A percentile compares a stretch with the other conserved stretches of the same genome.
phyloP scores from a whole-genome alignment of 2,888 invertebrate species.

The Brenthis ino region DNA sequence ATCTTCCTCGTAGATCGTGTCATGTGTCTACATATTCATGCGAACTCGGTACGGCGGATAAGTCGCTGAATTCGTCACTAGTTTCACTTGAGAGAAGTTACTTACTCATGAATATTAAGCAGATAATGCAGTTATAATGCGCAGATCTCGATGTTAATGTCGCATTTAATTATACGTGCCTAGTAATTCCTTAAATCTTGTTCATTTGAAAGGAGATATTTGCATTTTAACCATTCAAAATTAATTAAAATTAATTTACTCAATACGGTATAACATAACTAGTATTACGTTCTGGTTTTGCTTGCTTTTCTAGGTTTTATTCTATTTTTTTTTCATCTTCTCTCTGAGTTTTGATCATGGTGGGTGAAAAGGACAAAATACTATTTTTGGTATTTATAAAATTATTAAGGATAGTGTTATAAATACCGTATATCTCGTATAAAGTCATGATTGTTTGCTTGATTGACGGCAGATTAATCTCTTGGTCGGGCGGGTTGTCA shows the following conservation, averaged over 20 bases:
- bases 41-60: conserved; percentile 58
- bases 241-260: too few species aligned
- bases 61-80: conserved; percentile 68
- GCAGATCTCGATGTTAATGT: conserved; percentile 58
- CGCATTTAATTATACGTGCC: conserved; percentile 58
- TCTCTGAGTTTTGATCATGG: too few species aligned
- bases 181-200: conserved; percentile 49
- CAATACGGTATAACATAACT: too few species aligned
- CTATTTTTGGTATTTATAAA: too few species aligned
- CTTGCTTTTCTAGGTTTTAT: too few species aligned
- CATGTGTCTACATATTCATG: conserved; percentile 69
- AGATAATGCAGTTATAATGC: conserved; percentile 76
- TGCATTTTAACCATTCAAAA: not conserved
- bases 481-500: conserved; percentile 26
- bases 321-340: too few species aligned
- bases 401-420: too few species aligned
- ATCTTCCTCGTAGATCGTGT: conserved; percentile 46
- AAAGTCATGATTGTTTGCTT: conserved; percentile 18
- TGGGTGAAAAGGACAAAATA: too few species aligned
- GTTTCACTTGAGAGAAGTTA: conserved; percentile 64
- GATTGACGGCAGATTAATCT: conserved; percentile 31
- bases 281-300: too few species aligned
- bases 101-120: conserved; percentile 73
- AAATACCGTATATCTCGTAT: not conserved
- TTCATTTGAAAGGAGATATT: not conserved